phyloP scores from a whole-genome alignment of 2,113 vertebrate genomes.

The Zosterops borbonicus region DNA sequence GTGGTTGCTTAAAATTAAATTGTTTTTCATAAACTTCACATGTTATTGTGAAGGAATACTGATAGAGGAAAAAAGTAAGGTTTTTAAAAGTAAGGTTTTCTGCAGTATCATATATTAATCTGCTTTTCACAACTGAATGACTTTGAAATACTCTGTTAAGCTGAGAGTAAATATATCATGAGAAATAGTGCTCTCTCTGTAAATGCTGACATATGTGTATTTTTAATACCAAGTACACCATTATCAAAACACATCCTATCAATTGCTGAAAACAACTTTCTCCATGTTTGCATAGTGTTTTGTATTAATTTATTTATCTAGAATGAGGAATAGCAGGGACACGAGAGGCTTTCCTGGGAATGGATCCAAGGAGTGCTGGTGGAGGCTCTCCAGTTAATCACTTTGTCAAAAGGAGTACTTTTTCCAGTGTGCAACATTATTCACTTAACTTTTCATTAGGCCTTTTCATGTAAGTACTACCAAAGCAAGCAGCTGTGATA shows the following conservation, averaged over 20 bases:
- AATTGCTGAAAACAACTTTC: slow-evolving; percentile 33
- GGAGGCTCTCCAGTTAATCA: background rate
- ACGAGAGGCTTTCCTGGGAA: background rate
- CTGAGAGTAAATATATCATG: background rate
- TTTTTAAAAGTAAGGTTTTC: background rate
- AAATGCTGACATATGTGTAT: background rate
- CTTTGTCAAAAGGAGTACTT: slow-evolving; percentile 12
- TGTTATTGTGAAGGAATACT: background rate
- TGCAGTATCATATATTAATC: background rate
- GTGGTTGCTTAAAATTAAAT: background rate
- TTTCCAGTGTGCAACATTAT: background rate
- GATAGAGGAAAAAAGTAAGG: background rate
- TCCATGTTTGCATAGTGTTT: slow-evolving; percentile 13
- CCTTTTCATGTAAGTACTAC: background rate
- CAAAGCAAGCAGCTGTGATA: slow-evolving; percentile 12
- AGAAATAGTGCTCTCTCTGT: background rate
- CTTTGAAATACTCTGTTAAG: background rate
- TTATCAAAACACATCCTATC: background rate
- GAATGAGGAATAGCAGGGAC: background rate
- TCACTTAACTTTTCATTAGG: slow-evolving; percentile 42
- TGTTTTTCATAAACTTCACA: background rate
- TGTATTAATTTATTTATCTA: background rate
- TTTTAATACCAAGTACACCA: background rate
- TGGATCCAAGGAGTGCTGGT: background rate
- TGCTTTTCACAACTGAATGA: background rate